Conservation (phyloP, 2,888 invertebrate species). For the Pilophorus perplexus region DNA sequence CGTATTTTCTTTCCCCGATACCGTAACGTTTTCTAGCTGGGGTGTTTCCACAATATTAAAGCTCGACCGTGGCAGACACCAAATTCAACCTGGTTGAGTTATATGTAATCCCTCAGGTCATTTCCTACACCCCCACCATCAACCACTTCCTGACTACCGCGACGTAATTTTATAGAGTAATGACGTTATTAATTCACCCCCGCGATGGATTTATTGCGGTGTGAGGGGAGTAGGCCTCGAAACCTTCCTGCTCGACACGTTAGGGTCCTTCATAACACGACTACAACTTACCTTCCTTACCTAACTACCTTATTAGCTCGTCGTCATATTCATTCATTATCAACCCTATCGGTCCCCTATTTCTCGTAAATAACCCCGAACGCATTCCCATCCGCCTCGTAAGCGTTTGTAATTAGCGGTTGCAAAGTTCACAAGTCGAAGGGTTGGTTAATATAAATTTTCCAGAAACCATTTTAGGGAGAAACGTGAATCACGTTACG, state of each 20-base stretch:
- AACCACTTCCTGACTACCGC: not conserved
- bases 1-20: no score
- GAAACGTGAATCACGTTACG: no score
- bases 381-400: not conserved
- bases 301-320: conserved; percentile 16
- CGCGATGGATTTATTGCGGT: conserved; percentile 12
- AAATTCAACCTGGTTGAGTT: not conserved
- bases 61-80: no score
- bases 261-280: not conserved
- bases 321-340: conserved; percentile 24
- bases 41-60: no score
- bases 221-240: not conserved
- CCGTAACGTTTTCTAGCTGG: no score
- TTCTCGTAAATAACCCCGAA: not conserved
- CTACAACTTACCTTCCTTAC: not conserved
- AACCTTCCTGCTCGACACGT: not conserved
- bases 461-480: no score
- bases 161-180: conserved; percentile 20
- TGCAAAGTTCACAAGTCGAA: no score
- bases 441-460: no score
- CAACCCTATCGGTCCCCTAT: not conserved
- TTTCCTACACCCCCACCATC: not conserved
- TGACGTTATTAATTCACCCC: conserved; percentile 22
- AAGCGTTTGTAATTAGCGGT: no score
- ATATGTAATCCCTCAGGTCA: conserved; percentile 20